Conservation (phyloP, 2,888 invertebrate genomes). For the Pasiphila rectangulata region DNA sequence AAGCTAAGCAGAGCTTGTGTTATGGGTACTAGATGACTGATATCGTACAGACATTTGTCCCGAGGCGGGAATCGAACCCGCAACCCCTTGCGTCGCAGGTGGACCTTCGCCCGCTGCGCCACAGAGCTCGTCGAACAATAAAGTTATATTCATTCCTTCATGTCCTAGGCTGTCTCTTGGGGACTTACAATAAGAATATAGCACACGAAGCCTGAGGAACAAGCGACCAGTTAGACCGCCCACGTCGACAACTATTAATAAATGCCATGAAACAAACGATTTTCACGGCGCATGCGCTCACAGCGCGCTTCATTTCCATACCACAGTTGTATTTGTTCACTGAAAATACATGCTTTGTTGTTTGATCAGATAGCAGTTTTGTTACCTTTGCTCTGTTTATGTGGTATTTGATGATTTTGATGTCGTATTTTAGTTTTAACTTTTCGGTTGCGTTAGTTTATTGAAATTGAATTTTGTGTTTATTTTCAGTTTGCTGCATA, state of each 20-base stretch:
- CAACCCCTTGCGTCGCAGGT: no score
- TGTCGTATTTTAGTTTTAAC: conserved; percentile 2
- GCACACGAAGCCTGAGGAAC: conserved; percentile 28
- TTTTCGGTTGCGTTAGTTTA: background rate
- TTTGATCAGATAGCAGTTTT: conserved; percentile 47
- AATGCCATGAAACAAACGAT: conserved; percentile 63
- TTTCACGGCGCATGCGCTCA: conserved; percentile 51
- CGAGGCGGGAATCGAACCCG: no score
- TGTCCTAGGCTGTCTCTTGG: background rate
- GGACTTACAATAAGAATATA: no score
- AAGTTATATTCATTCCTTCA: no score
- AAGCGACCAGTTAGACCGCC: conserved; percentile 49
- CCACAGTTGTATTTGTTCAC: conserved; percentile 55
- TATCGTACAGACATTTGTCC: no score
- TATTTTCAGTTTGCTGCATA: no score
- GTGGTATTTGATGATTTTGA: conserved; percentile 15
- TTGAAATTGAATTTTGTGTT: no score
- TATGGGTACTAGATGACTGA: no score
- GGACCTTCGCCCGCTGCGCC: no score
- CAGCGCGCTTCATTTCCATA: conserved; percentile 45
- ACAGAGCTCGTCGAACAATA: no score
- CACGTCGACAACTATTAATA: conserved; percentile 55
- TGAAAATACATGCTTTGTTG: conserved; percentile 71
- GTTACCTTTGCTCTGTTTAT: conserved; percentile 25
- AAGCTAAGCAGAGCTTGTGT: no score